Base-by-base conservation (phyloP, 2,888 invertebrate genomes). In the Calameuta filiformis region DNA sequence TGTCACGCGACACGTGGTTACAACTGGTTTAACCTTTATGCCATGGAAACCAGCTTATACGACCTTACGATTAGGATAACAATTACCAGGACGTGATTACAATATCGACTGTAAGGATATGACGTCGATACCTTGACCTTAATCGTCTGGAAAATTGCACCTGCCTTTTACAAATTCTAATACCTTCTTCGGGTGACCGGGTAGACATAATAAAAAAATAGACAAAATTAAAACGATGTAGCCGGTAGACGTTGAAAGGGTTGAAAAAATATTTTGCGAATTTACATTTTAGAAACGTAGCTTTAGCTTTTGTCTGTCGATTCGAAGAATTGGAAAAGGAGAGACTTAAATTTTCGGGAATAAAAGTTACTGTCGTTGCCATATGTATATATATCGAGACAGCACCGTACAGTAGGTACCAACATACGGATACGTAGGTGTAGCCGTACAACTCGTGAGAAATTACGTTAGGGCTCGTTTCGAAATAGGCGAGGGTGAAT, bases 1-100 rank as follows among this genome's bases (percentile, higher is more conserved):
- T 84, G 87, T 88, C 89, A 88, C 88, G 89, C 87, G 88, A 89
- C 86, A 82, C 79, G 80, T 56, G 56, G 56, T 56, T 6, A 9
- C 56, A 23, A 56, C 56, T 56, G 56, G 56, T 56, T 56, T 56
- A 56, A 56, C 56, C 56, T 56, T 56, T 56, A 9, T 9, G 15
- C 56, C 56, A 56, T 56, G 56, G 56, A 23, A 56, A 56, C 56
- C 56, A 56, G 56, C 56, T 56, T 56, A 2, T 56, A 56, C 56
- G 56, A 56, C 56, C 56, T 56, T 56, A 56, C 56, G 56, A 23
- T 56, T 23, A 56, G 56, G 56, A 23, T 56, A 23, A 56, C 23
- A 56, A 56, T 56, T 56, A 56, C 56, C 56, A 56, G 23, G 56
- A 23, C 9, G 56, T 23, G 56, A 56, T 56, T 56, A 56, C 1